Evolutionary conservation across 2,888 invertebrate genomes (phyloP).

Genomic region (Panorpa germanica): DNA sequence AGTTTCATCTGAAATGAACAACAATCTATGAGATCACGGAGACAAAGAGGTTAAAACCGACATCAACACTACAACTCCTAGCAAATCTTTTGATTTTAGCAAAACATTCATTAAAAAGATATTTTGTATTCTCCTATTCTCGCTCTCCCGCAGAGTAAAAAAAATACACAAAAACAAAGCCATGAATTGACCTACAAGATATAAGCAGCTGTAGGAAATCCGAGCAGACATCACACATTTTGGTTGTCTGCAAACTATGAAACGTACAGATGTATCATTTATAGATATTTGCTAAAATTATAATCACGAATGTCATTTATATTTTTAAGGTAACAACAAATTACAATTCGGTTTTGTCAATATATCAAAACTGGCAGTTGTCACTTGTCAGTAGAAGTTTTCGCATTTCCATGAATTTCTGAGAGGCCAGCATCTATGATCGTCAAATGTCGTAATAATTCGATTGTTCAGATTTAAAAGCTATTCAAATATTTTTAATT

Average conservation of each 20-base stretch:
- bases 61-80: background rate
- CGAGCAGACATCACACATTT: conserved; percentile 89
- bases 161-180: conserved; percentile 9
- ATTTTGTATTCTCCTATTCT: conserved; percentile 4
- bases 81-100: conserved; percentile 1
- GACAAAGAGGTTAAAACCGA: conserved; percentile 26
- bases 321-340: conserved; percentile 23
- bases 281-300: conserved; percentile 24
- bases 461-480: too few relatives aligned
- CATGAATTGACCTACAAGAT: conserved; percentile 42
- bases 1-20: conserved; percentile 48
- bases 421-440: too few relatives aligned
- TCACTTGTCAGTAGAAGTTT: too few relatives aligned
- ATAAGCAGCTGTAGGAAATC: conserved; percentile 84
- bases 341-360: conserved; percentile 1
- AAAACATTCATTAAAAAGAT: background rate
- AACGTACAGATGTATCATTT: conserved; percentile 26
- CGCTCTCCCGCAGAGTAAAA: background rate
- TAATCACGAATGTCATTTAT: conserved; percentile 30
- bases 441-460: too few relatives aligned
- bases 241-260: conserved; percentile 17
- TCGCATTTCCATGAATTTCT: too few relatives aligned
- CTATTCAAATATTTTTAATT: too few relatives aligned
- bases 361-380: background rate
- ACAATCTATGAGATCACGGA: conserved; percentile 17